Evolutionary conservation across 2,888 invertebrate genomes (phyloP), one percentile per base, ranked within the genome.

Genomic region (Trachelus iudaicus): DNA sequence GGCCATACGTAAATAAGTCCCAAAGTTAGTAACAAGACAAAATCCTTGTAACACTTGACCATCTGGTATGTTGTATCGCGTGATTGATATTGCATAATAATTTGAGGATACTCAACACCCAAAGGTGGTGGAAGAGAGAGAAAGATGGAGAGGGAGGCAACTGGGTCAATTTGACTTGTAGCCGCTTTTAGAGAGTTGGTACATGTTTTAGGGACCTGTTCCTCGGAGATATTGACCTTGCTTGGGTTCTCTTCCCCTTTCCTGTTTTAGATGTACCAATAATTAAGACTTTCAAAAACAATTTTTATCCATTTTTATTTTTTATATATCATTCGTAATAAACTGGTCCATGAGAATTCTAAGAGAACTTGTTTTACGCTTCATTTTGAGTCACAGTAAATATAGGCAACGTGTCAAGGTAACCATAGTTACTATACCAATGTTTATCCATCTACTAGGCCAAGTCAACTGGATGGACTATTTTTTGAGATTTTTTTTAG

Each of bases 1-100:
- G 56, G 56, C 56, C 56, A 23, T 23, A 56, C 9, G 2, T 56
- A 56, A 56, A 56, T 23, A 23, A 56, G 9, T 56, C 9, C 56
- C 56, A 56, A 23, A 23, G 2, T 23, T 23, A 56, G 15, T 56
- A 56, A 23, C 15, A 23, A 23, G 6, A 56, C 9, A 56, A 81
- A 80, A 87, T 86, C 87, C 88, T 88, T 88, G 88, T 87, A 87
- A 87, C 84, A 87, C 83, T 87, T 87, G 56, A 56, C 56, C 56
- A 56, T 56, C 23, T 23, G 23, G 56, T 56, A 56, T 23, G 56
- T 9, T 56, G 0, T 9, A 9, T 56, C 56, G 9, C 23, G 15
- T 56, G 23, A 56, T 56, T 23, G 6, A 0, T 23, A 56, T 56
- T 56, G 23, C 56, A 56, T 56, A 56, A 56, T 56, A 23, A 15